phyloP scores from a whole-genome alignment of 1,140 invertebrate species.

The Thrips palmi region DNA sequence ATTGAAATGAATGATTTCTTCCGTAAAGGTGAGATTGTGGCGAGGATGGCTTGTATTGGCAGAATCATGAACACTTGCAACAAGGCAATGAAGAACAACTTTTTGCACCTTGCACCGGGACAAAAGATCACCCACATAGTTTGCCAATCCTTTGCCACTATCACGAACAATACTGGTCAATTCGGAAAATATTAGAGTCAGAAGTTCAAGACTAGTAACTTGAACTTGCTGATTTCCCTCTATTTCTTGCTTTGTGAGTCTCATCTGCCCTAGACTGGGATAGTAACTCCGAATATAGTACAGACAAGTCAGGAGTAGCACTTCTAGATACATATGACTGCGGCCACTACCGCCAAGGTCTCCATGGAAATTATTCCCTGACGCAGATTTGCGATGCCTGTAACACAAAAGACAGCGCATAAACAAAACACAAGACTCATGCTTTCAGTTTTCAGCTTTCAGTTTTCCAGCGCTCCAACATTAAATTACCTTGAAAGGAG shows the following conservation, averaged over 20 bases:
- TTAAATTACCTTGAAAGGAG: background rate
- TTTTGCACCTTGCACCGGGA: constrained; percentile 75
- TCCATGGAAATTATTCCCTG: constrained; percentile 60
- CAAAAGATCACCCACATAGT: constrained; percentile 65
- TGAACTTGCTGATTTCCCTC: constrained; percentile 58
- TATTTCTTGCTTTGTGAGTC: constrained; percentile 51
- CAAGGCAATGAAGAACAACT: constrained; percentile 65
- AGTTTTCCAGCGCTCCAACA: too few relatives aligned
- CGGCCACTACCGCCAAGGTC: constrained; percentile 34
- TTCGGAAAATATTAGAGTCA: constrained; percentile 59
- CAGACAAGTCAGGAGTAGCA: constrained; percentile 57
- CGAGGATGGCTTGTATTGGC: constrained; percentile 19
- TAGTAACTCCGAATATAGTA: constrained; percentile 71
- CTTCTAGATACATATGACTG: constrained; percentile 69
- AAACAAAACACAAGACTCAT: background rate
- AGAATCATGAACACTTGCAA: constrained; percentile 54
- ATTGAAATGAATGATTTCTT: constrained; percentile 71
- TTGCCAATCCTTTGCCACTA: constrained; percentile 60
- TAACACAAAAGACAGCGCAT: background rate
- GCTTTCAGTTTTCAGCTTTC: background rate
- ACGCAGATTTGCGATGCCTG: constrained; percentile 56
- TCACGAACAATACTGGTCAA: constrained; percentile 65
- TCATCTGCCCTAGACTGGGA: constrained; percentile 42
- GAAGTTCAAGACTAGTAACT: constrained; percentile 55
- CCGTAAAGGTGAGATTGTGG: constrained; percentile 43